A percentile compares a stretch with the other conserved stretches of the same genome.
Evolutionary conservation across 2,113 vertebrate species (phyloP).

Genomic region (Symphodus melops): DNA sequence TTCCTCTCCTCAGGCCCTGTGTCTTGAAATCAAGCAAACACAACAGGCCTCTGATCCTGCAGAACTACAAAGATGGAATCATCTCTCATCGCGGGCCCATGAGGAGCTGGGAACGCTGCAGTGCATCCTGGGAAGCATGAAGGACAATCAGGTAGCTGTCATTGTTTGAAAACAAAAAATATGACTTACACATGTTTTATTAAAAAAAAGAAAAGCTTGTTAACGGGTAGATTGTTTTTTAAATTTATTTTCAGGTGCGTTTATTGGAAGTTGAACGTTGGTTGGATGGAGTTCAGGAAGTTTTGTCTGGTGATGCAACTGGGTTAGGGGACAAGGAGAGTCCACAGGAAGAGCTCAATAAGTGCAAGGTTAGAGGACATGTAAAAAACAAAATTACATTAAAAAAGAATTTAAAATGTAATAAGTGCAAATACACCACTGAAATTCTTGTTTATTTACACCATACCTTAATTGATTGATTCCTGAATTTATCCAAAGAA

Average conservation of each 20-base stretch:
- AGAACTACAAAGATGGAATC: conserved; percentile 88
- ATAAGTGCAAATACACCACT: too few species aligned
- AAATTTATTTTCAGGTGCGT: conserved; percentile 80
- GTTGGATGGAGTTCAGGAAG: conserved; percentile 87
- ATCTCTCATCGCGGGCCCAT: conserved; percentile 82
- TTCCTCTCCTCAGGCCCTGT: conserved; percentile 77
- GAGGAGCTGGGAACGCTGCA: conserved; percentile 88
- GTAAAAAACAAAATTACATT: too few species aligned
- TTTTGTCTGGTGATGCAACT: conserved; percentile 84
- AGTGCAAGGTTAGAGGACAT: conserved; percentile 86
- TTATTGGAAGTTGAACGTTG: conserved; percentile 87
- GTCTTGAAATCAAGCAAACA: conserved; percentile 86
- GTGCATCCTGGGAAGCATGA: conserved; percentile 88
- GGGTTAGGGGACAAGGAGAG: conserved; percentile 78
- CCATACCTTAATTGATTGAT: too few species aligned
- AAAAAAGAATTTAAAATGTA: too few species aligned
- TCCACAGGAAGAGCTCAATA: conserved; percentile 88
- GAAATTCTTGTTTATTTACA: too few species aligned
- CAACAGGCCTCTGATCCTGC: conserved; percentile 83
- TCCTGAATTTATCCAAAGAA: too few species aligned
- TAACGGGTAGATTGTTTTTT: too few species aligned
- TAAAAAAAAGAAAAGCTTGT: too few species aligned
- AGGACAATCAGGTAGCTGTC: conserved; percentile 87
- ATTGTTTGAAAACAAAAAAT: too few species aligned
- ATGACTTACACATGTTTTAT: too few species aligned